phyloP scores from a whole-genome alignment of 1,140 invertebrate species.

The Dolichoris vasculosae region DNA sequence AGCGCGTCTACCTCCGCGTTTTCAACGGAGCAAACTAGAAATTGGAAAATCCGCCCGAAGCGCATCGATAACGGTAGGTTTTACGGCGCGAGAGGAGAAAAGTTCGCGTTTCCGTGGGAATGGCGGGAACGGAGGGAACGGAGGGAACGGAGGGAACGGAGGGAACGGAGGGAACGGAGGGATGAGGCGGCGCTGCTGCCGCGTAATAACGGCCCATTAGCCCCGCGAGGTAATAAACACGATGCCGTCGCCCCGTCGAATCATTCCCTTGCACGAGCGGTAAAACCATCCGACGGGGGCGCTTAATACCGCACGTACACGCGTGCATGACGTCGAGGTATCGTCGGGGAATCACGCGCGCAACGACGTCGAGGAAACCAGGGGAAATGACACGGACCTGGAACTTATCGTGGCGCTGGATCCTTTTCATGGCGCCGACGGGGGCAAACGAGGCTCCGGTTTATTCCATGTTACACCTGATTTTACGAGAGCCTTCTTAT shows the following conservation, averaged over 20 bases:
- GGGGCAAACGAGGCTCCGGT: background rate
- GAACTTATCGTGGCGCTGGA: background rate
- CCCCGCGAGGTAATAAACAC: slow-evolving; percentile 27
- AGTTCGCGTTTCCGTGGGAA: background rate
- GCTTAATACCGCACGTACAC: background rate
- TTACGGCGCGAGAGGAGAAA: background rate
- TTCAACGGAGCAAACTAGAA: background rate
- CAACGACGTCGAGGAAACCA: background rate
- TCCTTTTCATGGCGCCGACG: background rate
- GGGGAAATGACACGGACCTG: background rate
- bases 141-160: slow-evolving; percentile 5
- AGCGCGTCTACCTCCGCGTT: background rate
- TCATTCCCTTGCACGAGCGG: background rate
- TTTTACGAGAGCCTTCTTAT: background rate
- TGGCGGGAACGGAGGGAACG: slow-evolving; percentile 2
- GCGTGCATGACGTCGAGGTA: background rate
- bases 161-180: slow-evolving; percentile 15
- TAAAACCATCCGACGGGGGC: background rate
- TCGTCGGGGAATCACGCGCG: background rate
- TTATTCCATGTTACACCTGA: background rate
- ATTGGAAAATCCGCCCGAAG: background rate
- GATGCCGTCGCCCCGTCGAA: background rate
- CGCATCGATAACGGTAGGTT: background rate
- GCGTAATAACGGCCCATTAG: slow-evolving; percentile 41
- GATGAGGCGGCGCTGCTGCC: background rate